These are phyloP conservation scores for Vanacampus margaritifer DNA, from an alignment of 2,113 vertebrate species.

Conservation along the genomic window DNA sequence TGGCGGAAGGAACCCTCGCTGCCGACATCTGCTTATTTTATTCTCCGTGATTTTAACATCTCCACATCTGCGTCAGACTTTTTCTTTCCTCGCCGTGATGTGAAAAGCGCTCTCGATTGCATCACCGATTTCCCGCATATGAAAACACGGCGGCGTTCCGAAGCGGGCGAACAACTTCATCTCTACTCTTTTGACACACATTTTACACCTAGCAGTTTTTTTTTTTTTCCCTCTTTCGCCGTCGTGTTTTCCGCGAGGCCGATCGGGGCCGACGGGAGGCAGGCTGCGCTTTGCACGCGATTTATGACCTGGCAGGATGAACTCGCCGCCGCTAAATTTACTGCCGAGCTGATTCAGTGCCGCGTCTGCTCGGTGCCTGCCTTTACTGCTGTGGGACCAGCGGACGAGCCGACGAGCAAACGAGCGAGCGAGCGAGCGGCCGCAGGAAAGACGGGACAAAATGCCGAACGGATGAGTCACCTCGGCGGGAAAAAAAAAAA, in stretches of 20 bases:
- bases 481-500: not conserved
- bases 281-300: constrained; percentile 46
- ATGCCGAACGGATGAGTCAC: constrained; percentile 33
- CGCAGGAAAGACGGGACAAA: constrained; percentile 2
- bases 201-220: constrained; percentile 37
- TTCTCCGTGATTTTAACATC: not conserved
- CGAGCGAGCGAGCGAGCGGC: not conserved
- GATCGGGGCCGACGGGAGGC: constrained; percentile 40
- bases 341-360: constrained; percentile 50
- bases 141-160: not conserved
- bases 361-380: constrained; percentile 23
- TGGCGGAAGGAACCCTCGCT: not conserved
- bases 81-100: not conserved
- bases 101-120: not conserved
- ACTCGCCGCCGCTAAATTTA: constrained; percentile 49
- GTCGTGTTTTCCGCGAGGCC: constrained; percentile 17
- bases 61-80: not conserved
- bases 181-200: constrained; percentile 8
- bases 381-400: constrained; percentile 3
- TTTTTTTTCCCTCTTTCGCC: constrained; percentile 15
- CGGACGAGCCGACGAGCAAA: not conserved
- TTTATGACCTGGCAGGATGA: constrained; percentile 56
- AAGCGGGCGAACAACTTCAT: constrained; percentile 3
- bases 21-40: not conserved
- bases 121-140: not conserved